Conservation (phyloP, 1,140 invertebrate genomes). For the Vanessa atalanta region DNA sequence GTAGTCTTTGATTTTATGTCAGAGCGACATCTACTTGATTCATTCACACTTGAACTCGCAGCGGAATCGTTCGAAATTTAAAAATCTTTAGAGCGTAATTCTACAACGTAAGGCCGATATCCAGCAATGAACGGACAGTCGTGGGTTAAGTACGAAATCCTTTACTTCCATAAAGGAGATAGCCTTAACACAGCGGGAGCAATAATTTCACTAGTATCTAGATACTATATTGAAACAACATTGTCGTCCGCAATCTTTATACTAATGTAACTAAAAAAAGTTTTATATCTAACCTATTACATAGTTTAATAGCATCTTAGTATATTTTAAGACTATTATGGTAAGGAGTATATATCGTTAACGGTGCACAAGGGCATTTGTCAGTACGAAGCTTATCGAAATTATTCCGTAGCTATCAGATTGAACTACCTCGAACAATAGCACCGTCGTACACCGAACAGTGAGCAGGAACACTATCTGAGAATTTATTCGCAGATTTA, state of each 20-base stretch:
- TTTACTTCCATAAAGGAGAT: conserved; percentile 2
- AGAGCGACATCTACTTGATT: too few species aligned
- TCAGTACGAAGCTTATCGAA: conserved; percentile 32
- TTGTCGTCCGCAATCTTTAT: not conserved
- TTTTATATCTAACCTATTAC: not conserved
- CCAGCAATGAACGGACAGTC: not conserved
- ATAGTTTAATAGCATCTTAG: not conserved
- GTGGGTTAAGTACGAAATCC: not conserved
- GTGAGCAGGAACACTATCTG: conserved; percentile 43
- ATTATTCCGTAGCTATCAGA: conserved; percentile 35
- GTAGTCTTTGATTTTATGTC: too few species aligned
- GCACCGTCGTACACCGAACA: conserved; percentile 30
- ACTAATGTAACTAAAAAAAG: not conserved
- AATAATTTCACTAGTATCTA: not conserved
- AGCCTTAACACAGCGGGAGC: not conserved
- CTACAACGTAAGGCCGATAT: not conserved
- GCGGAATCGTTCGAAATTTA: not conserved
- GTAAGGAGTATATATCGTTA: conserved; percentile 27
- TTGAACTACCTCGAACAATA: conserved; percentile 34
- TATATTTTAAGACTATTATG: conserved; percentile 6
- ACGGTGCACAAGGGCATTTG: conserved; percentile 34
- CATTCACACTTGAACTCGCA: too few species aligned
- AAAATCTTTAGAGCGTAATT: not conserved
- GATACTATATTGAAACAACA: not conserved
- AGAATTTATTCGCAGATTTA: conserved; percentile 49